Conservation (phyloP, 2,797 vertebrate genomes). For the Ficedula albicollis region DNA sequence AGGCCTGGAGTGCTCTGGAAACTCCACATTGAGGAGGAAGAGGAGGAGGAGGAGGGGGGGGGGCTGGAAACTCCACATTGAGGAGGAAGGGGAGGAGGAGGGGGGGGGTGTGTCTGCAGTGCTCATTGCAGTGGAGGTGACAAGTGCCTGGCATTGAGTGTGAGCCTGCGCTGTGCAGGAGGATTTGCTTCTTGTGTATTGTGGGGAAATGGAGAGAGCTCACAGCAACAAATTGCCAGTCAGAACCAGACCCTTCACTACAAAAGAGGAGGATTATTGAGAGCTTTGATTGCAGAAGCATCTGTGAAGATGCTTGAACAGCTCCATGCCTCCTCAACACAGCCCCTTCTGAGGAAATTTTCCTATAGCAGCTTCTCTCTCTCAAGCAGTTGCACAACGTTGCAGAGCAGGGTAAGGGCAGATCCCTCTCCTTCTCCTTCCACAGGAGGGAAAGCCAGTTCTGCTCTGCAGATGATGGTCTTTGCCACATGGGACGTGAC, state of each 20-base stretch:
- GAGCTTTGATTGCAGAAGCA: slow-evolving; percentile 53
- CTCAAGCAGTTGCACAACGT: neutral
- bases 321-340: neutral
- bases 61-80: neutral
- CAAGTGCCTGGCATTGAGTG: neutral
- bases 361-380: neutral
- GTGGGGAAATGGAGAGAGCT: neutral
- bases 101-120: neutral
- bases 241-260: slow-evolving; percentile 22
- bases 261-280: slow-evolving; percentile 34
- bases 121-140: neutral
- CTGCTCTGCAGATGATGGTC: neutral
- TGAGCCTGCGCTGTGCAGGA: neutral
- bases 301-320: slow-evolving; percentile 46
- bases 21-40: neutral
- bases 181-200: neutral
- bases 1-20: neutral
- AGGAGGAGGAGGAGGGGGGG: neutral
- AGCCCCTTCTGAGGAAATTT: neutral
- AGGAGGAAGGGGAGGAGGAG: too few species aligned
- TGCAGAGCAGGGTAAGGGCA: neutral
- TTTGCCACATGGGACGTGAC: rapidly evolving
- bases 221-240: slow-evolving; percentile 17
- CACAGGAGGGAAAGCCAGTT: neutral
- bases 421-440: neutral